Conservation (phyloP, 2,888 invertebrate genomes). For the Galerucella pusilla region DNA sequence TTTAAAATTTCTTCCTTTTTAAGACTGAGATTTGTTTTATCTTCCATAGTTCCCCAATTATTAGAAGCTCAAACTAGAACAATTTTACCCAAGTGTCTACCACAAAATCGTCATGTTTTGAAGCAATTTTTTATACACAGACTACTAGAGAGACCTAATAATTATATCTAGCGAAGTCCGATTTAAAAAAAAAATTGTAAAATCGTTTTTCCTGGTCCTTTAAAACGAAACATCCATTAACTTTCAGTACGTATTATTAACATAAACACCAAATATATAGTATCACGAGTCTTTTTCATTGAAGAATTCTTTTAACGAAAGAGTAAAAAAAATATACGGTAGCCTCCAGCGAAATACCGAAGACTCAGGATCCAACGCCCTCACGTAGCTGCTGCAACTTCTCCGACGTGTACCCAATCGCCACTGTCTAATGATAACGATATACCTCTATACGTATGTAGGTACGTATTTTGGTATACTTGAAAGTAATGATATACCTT, state of each 20-base stretch:
- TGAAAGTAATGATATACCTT: conserved; percentile 41
- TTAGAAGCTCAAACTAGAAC: too few relatives aligned
- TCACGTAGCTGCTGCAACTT: conserved; percentile 41
- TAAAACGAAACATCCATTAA: conserved; percentile 4
- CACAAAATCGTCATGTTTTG: too few relatives aligned
- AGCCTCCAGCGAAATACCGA: conserved; percentile 13
- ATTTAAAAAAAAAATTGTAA: too few relatives aligned
- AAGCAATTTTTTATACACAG: too few relatives aligned
- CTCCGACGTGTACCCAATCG: conserved; percentile 42
- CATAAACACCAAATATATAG: conserved; percentile 3
- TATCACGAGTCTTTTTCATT: conserved; percentile 9
- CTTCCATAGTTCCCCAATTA: too few relatives aligned
- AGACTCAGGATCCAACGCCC: conserved; percentile 38
- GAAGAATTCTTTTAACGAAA: conserved; percentile 3
- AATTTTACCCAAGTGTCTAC: too few relatives aligned
- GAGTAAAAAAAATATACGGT: not conserved
- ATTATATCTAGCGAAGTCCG: too few relatives aligned
- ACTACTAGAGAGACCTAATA: too few relatives aligned
- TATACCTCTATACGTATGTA: conserved; percentile 18
- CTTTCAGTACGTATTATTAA: not conserved
- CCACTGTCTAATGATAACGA: conserved; percentile 48
- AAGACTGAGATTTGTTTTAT: too few relatives aligned
- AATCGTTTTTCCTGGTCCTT: not conserved
- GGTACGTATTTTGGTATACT: conserved; percentile 38
- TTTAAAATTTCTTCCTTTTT: too few relatives aligned